phyloP scores from a whole-genome alignment of 2,888 invertebrate species.

The Mythimna loreyi region DNA sequence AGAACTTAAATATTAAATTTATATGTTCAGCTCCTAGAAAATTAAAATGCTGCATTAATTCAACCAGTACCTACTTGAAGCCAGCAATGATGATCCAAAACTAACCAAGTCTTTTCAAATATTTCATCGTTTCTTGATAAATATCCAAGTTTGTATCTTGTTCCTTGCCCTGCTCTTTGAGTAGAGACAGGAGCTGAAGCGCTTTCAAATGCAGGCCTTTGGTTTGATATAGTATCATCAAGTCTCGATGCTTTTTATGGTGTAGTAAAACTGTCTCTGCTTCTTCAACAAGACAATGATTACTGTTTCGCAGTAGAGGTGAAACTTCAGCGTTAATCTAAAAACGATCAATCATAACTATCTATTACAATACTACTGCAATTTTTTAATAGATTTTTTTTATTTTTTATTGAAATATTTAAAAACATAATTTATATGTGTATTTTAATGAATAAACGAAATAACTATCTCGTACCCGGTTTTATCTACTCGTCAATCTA shows the following conservation, averaged over 20 bases:
- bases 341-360: slow-evolving; percentile 52
- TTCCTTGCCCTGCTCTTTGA: slow-evolving; percentile 94
- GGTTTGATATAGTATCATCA: slow-evolving; percentile 98
- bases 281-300: slow-evolving; percentile 98
- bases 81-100: slow-evolving; percentile 1
- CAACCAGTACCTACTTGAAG: neutral
- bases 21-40: slow-evolving; percentile 93
- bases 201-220: slow-evolving; percentile 98
- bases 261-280: slow-evolving; percentile 97
- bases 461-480: too few relatives aligned
- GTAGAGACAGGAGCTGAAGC: slow-evolving; percentile 92
- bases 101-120: slow-evolving; percentile 96
- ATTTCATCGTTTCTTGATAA: slow-evolving; percentile 96
- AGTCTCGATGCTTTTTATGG: slow-evolving; percentile 97
- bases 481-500: neutral
- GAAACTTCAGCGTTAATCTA: slow-evolving; percentile 99
- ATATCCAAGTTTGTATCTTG: slow-evolving; percentile 95
- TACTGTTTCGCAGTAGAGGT: slow-evolving; percentile 95
- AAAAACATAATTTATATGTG: too few relatives aligned
- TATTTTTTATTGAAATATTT: too few relatives aligned
- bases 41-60: slow-evolving; percentile 19
- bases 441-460: too few relatives aligned
- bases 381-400: too few relatives aligned
- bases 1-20: slow-evolving; percentile 97
- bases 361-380: too few relatives aligned